These are phyloP conservation scores for Cryptocheilus praepositus DNA, from an alignment of 2,888 invertebrate genomes.

Conservation along the genomic window DNA sequence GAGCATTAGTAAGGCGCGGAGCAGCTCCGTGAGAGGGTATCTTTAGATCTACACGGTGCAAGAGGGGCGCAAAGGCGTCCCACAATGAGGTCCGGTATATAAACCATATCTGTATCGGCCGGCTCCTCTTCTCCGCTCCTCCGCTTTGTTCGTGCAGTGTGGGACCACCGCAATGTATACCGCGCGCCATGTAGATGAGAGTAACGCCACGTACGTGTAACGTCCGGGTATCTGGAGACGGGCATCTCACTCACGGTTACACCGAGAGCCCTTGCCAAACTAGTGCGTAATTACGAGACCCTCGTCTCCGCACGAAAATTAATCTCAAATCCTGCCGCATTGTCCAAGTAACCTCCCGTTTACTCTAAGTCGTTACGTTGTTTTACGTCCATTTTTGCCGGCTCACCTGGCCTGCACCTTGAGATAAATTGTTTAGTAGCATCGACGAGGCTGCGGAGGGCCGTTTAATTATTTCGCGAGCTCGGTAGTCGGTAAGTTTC, in stretches of 20 bases:
- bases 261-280: conserved; percentile 33
- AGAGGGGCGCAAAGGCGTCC: conserved; percentile 61
- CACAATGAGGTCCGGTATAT: conserved; percentile 69
- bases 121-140: conserved; percentile 38
- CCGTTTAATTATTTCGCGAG: not conserved
- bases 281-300: conserved; percentile 44
- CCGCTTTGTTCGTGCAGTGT: conserved; percentile 28
- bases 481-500: too few relatives aligned
- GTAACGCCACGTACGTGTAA: conserved; percentile 44
- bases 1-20: conserved; percentile 71
- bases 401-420: too few relatives aligned
- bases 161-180: conserved; percentile 52
- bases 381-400: too few relatives aligned
- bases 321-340: too few relatives aligned
- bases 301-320: not conserved
- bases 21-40: conserved; percentile 60
- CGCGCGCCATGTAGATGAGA: conserved; percentile 54
- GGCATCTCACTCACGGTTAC: conserved; percentile 48
- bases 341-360: too few relatives aligned
- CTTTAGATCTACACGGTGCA: conserved; percentile 64
- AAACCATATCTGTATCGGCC: conserved; percentile 69
- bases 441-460: not conserved
- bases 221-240: conserved; percentile 51
- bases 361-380: too few relatives aligned
- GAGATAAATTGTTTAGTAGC: not conserved